Base-by-base conservation (phyloP, 2,888 invertebrate species). In the Enoplolaimus lenunculus region DNA sequence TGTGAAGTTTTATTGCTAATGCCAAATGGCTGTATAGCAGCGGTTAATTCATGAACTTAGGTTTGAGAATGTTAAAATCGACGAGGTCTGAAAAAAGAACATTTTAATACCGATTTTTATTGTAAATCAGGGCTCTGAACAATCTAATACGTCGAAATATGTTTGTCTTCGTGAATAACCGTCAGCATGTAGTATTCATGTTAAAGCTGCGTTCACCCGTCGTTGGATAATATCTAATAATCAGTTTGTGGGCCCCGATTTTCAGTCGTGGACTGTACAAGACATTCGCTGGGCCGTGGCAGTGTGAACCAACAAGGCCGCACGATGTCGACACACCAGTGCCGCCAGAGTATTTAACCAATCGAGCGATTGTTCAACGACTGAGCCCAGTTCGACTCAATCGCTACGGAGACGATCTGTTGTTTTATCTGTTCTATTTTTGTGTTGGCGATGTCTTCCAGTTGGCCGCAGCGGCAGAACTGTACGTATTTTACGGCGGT, bases 371-470 rank as follows among this genome's bases (percentile, higher is more conserved):
- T 84, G 85, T 88, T 86, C 84, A 84, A 45, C 83, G 84, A 78
- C 80, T 83, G 83, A 93, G 95, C 78, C 90, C 92, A 78, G 87
- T 98, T 83, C 91, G 93, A 85, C 86, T 97, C 83, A 91, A 89
- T 85, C 89, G 94, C 84, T 93, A 94, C 85, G 60, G 93, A 84
- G 98, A 99, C 84, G 97, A 99, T 85, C 87, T 97, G 81, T 87
- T 98, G 79, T 98, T 98, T 86, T 98, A 93, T 86, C 88, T 98
- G 85, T 98, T 97, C 86, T 98, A 98, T 85, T 95, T 93, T 85
- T 95, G 93, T 85, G 91, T 93, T 81, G 94, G 95, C 78, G 97
- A 98, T 86, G 89, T 93, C 78, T 87, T 97, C 85, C 98, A 98
- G 86, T 86, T 97, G 79, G 93, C 93, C 80, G 95, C 95, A 76